phyloP scores from a whole-genome alignment of 2,113 vertebrate genomes.

The Tylochromis polylepis region DNA sequence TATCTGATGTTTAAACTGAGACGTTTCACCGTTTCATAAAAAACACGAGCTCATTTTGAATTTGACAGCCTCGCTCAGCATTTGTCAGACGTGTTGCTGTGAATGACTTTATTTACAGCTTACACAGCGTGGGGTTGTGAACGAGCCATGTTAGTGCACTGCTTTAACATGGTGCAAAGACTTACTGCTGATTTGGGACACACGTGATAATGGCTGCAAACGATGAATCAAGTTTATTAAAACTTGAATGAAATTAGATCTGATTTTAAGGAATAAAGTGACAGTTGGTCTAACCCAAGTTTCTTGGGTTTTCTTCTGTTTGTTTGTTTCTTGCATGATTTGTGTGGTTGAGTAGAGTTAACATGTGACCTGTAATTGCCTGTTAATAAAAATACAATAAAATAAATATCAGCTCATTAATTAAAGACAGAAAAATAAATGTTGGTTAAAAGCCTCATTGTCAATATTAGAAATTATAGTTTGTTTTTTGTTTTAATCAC shows the following conservation, averaged over 20 bases:
- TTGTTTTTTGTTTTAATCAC: too few species aligned
- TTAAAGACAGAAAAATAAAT: too few species aligned
- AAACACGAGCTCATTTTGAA: too few species aligned
- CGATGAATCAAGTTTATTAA: rapidly evolving
- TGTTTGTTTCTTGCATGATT: not conserved
- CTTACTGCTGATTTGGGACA: not conserved
- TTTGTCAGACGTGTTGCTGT: not conserved
- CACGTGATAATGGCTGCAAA: not conserved
- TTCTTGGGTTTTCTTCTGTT: not conserved
- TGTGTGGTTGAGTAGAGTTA: not conserved
- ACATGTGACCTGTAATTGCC: not conserved
- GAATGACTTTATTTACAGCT: not conserved
- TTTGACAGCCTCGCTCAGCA: too few species aligned
- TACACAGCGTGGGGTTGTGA: not conserved
- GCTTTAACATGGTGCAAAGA: not conserved
- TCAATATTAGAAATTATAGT: too few species aligned
- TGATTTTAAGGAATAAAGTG: not conserved
- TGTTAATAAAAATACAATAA: not conserved
- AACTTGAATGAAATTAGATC: not conserved
- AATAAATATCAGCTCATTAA: too few species aligned
- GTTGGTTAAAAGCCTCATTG: too few species aligned
- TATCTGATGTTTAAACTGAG: too few species aligned
- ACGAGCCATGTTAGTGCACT: rapidly evolving
- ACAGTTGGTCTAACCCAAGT: not conserved
- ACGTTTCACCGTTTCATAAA: too few species aligned